phyloP scores from a whole-genome alignment of 2,113 vertebrate genomes.

The Orthochromis malagaraziensis region DNA sequence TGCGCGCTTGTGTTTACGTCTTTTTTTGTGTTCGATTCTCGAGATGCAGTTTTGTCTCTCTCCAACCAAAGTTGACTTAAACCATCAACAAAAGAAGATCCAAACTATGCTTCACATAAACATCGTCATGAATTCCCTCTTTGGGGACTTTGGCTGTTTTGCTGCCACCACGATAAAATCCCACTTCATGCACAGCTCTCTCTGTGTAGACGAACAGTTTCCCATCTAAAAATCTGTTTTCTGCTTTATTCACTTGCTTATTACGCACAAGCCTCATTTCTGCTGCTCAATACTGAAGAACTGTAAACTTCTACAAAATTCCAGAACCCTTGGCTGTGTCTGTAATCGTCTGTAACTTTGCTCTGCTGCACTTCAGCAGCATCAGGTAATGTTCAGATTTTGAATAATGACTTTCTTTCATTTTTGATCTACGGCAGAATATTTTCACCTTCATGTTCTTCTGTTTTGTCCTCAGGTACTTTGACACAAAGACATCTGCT shows the following conservation, averaged over 20 bases:
- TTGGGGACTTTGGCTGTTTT: background rate
- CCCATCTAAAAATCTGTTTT: background rate
- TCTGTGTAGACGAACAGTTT: background rate
- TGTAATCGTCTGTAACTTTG: background rate
- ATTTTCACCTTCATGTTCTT: background rate
- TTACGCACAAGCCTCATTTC: rapidly evolving
- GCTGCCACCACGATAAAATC: background rate
- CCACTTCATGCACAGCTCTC: rapidly evolving
- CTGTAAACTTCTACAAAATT: background rate
- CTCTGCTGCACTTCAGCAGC: background rate
- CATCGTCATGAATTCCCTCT: background rate
- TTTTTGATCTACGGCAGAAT: background rate
- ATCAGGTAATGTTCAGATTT: rapidly evolving
- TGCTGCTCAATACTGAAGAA: rapidly evolving
- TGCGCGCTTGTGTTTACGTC: background rate
- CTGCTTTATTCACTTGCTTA: background rate
- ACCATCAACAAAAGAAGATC: rapidly evolving
- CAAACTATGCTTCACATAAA: background rate
- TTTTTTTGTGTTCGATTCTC: background rate
- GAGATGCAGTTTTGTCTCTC: background rate
- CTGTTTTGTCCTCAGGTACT: background rate
- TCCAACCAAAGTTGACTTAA: background rate
- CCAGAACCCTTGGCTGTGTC: rapidly evolving
- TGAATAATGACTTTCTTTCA: rapidly evolving
- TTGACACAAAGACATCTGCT: background rate